phyloP scores from a whole-genome alignment of 2,888 invertebrate species.

The Exephanes ischioxanthus region DNA sequence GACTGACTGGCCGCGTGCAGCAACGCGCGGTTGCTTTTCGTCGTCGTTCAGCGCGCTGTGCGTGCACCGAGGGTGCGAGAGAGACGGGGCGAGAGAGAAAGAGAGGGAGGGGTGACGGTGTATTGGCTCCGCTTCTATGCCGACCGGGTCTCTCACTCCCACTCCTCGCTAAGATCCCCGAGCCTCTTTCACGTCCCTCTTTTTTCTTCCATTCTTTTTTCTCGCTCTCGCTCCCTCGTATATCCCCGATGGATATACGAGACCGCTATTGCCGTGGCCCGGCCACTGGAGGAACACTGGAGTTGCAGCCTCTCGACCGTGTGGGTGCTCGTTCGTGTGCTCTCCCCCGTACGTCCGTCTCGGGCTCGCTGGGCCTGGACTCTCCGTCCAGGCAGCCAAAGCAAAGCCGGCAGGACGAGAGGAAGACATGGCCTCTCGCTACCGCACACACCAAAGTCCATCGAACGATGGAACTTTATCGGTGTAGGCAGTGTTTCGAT shows the following conservation, averaged over 20 bases:
- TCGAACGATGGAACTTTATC: not conserved
- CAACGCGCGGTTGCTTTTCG: constrained; percentile 71
- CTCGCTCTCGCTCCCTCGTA: constrained; percentile 42
- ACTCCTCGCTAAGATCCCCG: not conserved
- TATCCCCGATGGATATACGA: not conserved
- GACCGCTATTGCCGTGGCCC: not conserved
- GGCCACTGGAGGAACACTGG: not conserved
- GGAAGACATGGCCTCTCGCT: not conserved
- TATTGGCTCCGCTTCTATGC: not conserved
- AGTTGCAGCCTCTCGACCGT: not conserved
- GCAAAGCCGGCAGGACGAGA: not conserved
- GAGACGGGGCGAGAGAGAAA: no score
- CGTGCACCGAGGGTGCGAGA: constrained; percentile 54
- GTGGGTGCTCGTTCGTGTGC: constrained; percentile 34
- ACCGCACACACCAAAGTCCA: constrained; percentile 4
- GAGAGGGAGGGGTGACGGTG: constrained; percentile 13
- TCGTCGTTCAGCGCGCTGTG: constrained; percentile 63
- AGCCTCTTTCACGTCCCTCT: constrained; percentile 48
- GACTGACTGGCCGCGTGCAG: constrained; percentile 77
- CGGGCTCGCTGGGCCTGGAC: not conserved
- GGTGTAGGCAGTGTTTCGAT: not conserved
- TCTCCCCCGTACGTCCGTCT: not conserved
- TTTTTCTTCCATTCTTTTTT: constrained; percentile 19
- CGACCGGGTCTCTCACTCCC: constrained; percentile 4
- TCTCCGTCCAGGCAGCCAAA: not conserved